Evolutionary conservation across 2,797 vertebrate species (phyloP).

Genomic region (Sebastes goodei): DNA sequence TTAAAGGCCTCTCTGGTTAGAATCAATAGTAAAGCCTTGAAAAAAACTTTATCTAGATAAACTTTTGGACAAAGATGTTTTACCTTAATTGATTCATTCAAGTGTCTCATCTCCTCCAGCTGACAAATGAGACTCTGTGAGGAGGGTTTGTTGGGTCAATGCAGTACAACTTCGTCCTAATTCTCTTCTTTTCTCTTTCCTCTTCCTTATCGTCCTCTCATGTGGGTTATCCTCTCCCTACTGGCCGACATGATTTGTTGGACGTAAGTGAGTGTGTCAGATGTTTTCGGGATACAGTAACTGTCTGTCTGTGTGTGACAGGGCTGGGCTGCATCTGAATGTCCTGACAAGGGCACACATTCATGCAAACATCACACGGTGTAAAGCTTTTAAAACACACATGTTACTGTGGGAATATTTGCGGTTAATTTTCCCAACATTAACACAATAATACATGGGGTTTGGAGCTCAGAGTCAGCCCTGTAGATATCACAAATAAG

Average conservation of each 20-base stretch:
- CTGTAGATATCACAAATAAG: not conserved
- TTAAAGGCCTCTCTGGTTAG: conserved; percentile 40
- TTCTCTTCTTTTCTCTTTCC: conserved; percentile 39
- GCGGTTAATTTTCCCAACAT: not conserved
- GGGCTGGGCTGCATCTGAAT: not conserved
- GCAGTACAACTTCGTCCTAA: conserved; percentile 50
- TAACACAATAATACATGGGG: not conserved
- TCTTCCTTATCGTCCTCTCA: conserved; percentile 36
- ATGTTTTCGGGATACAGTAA: conserved; percentile 78
- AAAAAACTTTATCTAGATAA: conserved; percentile 48
- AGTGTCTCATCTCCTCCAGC: conserved; percentile 5
- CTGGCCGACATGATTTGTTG: conserved; percentile 29
- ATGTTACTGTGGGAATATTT: not conserved
- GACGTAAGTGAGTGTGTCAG: conserved; percentile 61
- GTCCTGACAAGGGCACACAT: not conserved
- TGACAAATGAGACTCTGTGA: conserved; percentile 59
- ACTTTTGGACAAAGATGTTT: conserved; percentile 47
- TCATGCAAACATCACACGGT: not conserved
- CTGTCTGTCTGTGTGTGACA: conserved; percentile 14
- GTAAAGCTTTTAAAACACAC: not conserved
- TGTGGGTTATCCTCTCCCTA: conserved; percentile 30
- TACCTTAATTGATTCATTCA: conserved; percentile 52
- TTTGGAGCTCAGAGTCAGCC: not conserved
- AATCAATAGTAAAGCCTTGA: conserved; percentile 36
- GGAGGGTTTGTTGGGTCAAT: conserved; percentile 30